phyloP scores from a whole-genome alignment of 2,113 vertebrate genomes.

The Leucoraja erinaceus region DNA sequence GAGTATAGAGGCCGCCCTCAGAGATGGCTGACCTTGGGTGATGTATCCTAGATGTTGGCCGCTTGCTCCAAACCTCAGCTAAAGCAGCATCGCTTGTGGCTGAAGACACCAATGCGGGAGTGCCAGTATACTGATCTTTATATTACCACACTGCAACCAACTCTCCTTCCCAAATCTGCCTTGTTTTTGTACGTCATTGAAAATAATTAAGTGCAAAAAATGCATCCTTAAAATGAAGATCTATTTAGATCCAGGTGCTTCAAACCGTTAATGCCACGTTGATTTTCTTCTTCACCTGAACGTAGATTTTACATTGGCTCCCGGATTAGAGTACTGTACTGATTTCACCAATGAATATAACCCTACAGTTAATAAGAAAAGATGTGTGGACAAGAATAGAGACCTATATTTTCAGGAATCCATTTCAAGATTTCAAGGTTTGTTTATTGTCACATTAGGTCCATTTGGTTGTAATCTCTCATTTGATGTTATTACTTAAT shows the following conservation, averaged over 20 bases:
- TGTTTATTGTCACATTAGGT: too few relatives aligned
- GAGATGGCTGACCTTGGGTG: too few relatives aligned
- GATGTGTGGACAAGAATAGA: not conserved
- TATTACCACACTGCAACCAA: not conserved
- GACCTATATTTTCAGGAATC: not conserved
- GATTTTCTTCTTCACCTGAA: not conserved
- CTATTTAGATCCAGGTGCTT: too few relatives aligned
- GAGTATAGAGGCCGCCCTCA: too few relatives aligned
- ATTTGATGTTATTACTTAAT: not conserved
- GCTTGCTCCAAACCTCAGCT: too few relatives aligned
- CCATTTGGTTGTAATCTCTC: not conserved
- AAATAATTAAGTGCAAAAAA: not conserved
- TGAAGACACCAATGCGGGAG: too few relatives aligned
- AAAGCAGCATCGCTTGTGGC: too few relatives aligned
- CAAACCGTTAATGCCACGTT: not conserved
- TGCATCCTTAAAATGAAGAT: not conserved
- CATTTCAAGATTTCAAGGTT: too few relatives aligned
- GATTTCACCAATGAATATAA: not conserved
- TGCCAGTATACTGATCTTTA: not conserved
- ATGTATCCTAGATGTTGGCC: too few relatives aligned
- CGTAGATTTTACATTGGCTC: too few relatives aligned
- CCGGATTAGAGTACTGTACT: not conserved
- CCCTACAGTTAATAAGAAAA: not conserved
- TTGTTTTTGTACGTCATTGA: not conserved
- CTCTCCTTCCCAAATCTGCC: not conserved